These are phyloP conservation scores for Helobdella robusta DNA, from an alignment of 2,888 invertebrate genomes.

Conservation along the genomic window DNA sequence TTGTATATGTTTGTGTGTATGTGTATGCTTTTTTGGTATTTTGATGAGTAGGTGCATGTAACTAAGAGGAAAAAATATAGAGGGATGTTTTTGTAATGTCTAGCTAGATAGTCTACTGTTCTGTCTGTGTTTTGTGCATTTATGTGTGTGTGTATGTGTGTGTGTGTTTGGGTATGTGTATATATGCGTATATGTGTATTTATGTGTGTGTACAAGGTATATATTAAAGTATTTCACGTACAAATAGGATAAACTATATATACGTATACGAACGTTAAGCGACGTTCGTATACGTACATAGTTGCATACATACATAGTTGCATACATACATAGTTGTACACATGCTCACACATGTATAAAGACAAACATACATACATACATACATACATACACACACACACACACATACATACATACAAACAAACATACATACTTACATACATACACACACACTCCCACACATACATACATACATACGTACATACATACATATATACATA, in stretches of 20 bases:
- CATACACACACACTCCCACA: slow-evolving; percentile 24
- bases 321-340: slow-evolving; percentile 23
- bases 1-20: too few relatives aligned
- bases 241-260: slow-evolving; percentile 23
- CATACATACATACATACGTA: slow-evolving; percentile 23
- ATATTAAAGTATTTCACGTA: background rate
- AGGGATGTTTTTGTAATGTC: too few relatives aligned
- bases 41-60: too few relatives aligned
- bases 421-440: slow-evolving; percentile 24
- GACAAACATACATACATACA: slow-evolving; percentile 25
- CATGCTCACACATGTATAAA: slow-evolving; percentile 19
- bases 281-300: slow-evolving; percentile 18
- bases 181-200: too few relatives aligned
- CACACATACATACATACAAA: slow-evolving; percentile 23
- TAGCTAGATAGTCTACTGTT: too few relatives aligned
- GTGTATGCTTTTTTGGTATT: too few relatives aligned
- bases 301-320: slow-evolving; percentile 24
- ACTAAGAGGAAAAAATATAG: too few relatives aligned
- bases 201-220: background rate
- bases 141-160: background rate
- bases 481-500: slow-evolving; percentile 22
- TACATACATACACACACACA: slow-evolving; percentile 18
- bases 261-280: slow-evolving; percentile 22
- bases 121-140: background rate
- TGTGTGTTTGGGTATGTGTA: background rate